These are phyloP conservation scores for Pheosia tremula DNA, from an alignment of 2,888 invertebrate species.

Conservation along the genomic window DNA sequence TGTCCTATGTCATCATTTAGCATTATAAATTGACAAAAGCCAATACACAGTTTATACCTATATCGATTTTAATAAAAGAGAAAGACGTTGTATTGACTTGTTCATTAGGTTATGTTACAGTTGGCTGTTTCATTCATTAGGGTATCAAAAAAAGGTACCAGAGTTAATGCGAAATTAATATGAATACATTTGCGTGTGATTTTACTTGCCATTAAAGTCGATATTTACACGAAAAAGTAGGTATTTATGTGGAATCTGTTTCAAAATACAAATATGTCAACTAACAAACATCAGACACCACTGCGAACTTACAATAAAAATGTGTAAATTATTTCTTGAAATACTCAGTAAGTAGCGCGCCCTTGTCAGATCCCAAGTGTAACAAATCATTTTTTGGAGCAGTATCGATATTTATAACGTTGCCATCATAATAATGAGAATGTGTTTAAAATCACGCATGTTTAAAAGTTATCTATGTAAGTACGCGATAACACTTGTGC, in stretches of 20 bases:
- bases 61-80: no score
- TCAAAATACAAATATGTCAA: conserved; percentile 23
- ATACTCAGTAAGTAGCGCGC: conserved; percentile 6
- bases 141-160: not conserved
- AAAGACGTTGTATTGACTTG: no score
- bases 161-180: not conserved
- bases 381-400: conserved; percentile 14
- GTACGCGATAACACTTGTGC: conserved; percentile 67
- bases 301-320: conserved; percentile 27
- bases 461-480: conserved; percentile 71
- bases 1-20: no score
- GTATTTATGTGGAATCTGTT: not conserved
- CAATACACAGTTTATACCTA: no score
- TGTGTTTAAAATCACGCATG: conserved; percentile 67
- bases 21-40: no score
- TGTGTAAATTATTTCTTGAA: conserved; percentile 13
- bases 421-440: conserved; percentile 52
- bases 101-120: no score
- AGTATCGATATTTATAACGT: conserved; percentile 30
- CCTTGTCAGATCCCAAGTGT: conserved; percentile 5
- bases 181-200: not conserved
- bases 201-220: not conserved
- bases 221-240: not conserved
- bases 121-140: no score
- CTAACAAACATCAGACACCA: conserved; percentile 23